These are phyloP conservation scores for Narcine bancroftii DNA, from an alignment of 2,113 vertebrate genomes.

Conservation along the genomic window DNA sequence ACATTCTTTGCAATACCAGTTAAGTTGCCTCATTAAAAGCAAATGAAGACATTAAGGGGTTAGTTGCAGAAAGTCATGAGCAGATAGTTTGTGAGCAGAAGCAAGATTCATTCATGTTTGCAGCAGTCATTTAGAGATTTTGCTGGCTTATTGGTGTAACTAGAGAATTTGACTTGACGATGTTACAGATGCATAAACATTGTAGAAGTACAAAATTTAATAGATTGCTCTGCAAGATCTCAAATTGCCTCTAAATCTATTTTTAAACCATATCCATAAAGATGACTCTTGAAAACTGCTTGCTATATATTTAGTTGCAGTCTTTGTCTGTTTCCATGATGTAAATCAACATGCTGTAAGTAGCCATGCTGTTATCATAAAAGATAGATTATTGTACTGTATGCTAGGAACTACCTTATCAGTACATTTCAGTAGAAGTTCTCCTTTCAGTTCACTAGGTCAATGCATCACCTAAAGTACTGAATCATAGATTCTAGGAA, in stretches of 20 bases:
- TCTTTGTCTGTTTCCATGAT: not conserved
- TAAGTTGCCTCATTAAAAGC: not conserved
- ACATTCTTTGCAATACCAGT: not conserved
- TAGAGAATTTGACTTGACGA: not conserved
- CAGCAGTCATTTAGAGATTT: not conserved
- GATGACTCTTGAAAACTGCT: not conserved
- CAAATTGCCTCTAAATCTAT: not conserved
- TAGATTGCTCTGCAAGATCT: not conserved
- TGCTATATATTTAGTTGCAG: not conserved
- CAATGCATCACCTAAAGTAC: not conserved
- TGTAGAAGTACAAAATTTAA: not conserved
- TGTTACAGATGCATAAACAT: not conserved
- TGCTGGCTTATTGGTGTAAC: not conserved
- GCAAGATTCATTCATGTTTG: not conserved
- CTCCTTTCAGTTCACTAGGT: not conserved
- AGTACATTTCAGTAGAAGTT: slow-evolving; percentile 6
- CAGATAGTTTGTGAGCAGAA: not conserved
- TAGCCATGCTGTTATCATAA: not conserved
- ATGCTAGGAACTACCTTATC: not conserved
- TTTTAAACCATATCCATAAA: not conserved
- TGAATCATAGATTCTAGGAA: not conserved
- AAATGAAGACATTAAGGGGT: not conserved
- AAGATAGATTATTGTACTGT: not conserved
- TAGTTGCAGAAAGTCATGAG: not conserved
- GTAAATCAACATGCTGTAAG: not conserved